These are phyloP conservation scores for Cyprinus carpio DNA, from an alignment of 2,113 vertebrate species.

Conservation along the genomic window DNA sequence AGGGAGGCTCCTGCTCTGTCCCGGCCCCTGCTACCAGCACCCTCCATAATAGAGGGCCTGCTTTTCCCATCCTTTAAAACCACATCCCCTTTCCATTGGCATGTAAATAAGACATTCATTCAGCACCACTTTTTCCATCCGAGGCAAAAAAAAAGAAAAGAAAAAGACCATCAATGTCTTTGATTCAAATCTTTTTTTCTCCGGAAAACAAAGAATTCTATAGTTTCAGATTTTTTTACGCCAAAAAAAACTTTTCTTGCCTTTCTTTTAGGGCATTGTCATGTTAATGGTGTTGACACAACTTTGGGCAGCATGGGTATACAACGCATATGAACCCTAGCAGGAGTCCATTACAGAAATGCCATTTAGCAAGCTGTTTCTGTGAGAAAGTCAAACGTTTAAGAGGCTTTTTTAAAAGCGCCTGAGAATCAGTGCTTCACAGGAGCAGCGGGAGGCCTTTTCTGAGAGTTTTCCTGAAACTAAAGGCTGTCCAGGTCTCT, in stretches of 20 bases:
- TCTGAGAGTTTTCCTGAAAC: conserved; percentile 64
- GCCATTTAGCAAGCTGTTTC: conserved; percentile 81
- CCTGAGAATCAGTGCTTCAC: conserved; percentile 68
- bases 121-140: conserved; percentile 77
- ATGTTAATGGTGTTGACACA: conserved; percentile 86
- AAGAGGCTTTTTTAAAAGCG: conserved; percentile 68
- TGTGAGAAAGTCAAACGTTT: conserved; percentile 83
- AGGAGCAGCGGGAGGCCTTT: conserved; percentile 72
- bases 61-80: conserved; percentile 83
- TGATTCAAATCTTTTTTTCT: conserved; percentile 83
- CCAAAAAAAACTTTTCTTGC: conserved; percentile 69
- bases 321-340: conserved; percentile 82
- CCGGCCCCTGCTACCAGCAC: conserved; percentile 77
- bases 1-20: conserved; percentile 75
- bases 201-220: conserved; percentile 84
- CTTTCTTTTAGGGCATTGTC: conserved; percentile 76
- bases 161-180: conserved; percentile 87
- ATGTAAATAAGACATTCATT: conserved; percentile 96
- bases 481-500: conserved; percentile 71
- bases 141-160: conserved; percentile 76
- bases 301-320: conserved; percentile 78
- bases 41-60: conserved; percentile 76
- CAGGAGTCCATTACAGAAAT: conserved; percentile 83
- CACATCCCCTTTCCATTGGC: conserved; percentile 79
- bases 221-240: conserved; percentile 82